These are phyloP conservation scores for Vandiemenella viatica DNA, from an alignment of 2,888 invertebrate genomes.

Conservation along the genomic window DNA sequence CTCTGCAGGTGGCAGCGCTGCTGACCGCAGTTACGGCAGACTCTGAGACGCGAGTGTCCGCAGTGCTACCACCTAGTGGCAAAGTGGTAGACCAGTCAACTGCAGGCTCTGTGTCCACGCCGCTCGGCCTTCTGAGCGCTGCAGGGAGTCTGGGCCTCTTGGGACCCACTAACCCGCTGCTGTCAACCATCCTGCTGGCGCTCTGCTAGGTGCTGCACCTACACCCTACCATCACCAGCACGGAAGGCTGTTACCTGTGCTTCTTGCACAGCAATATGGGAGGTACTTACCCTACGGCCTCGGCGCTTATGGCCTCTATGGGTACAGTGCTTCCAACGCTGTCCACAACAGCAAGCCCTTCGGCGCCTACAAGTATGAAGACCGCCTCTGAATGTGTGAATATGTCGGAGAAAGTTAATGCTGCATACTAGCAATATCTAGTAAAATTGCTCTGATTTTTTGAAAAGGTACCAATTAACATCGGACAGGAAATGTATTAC, in stretches of 20 bases:
- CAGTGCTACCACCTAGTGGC: background rate
- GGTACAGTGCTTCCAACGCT: slow-evolving; percentile 46
- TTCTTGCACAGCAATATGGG: slow-evolving; percentile 44
- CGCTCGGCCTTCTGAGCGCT: background rate
- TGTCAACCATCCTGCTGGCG: background rate
- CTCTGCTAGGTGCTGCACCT: background rate
- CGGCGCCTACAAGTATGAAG: slow-evolving; percentile 41
- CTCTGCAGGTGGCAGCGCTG: too few relatives aligned
- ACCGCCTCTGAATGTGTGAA: too few relatives aligned
- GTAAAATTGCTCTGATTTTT: too few relatives aligned
- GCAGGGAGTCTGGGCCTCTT: background rate
- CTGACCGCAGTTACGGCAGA: too few relatives aligned
- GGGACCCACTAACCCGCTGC: background rate
- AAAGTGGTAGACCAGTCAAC: background rate
- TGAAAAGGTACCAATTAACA: too few relatives aligned
- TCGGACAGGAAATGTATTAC: too few relatives aligned
- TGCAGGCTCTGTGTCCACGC: background rate
- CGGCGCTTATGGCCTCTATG: slow-evolving; percentile 34
- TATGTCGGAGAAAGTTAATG: too few relatives aligned
- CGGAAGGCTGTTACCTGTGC: slow-evolving; percentile 30
- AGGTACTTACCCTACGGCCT: slow-evolving; percentile 33
- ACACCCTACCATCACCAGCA: background rate
- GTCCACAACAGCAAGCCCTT: slow-evolving; percentile 50
- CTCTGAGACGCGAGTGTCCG: background rate
- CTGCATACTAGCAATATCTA: too few relatives aligned